A percentile compares a stretch with the other conserved stretches of the same genome.
Conservation (phyloP, 2,888 invertebrate species). For the Pollenia labialis region DNA sequence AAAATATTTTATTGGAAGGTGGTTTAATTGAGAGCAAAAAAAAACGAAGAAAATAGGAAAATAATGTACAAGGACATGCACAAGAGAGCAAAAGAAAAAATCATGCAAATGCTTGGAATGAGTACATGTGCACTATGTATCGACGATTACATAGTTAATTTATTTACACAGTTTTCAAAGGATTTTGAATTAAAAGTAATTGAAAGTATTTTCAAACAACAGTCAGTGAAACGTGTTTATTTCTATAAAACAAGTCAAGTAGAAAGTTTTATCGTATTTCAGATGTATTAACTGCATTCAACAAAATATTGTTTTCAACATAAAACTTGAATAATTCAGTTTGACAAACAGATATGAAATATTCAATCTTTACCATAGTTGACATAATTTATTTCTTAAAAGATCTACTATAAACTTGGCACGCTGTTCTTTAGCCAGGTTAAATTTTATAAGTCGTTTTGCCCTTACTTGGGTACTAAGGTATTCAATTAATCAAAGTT, state of each 20-base stretch:
- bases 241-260: slow-evolving; percentile 33
- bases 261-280: slow-evolving; percentile 21
- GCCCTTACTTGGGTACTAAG: too few relatives aligned
- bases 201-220: slow-evolving; percentile 57
- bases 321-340: too few relatives aligned
- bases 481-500: too few relatives aligned
- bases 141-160: slow-evolving; percentile 49
- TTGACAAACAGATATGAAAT: too few relatives aligned
- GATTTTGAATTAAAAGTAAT: slow-evolving; percentile 54
- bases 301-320: too few relatives aligned
- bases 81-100: background rate
- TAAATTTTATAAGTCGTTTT: too few relatives aligned
- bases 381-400: too few relatives aligned
- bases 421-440: too few relatives aligned
- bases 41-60: slow-evolving; percentile 3
- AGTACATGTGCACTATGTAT: slow-evolving; percentile 5
- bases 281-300: too few relatives aligned
- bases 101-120: slow-evolving; percentile 4
- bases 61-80: background rate
- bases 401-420: too few relatives aligned
- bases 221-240: slow-evolving; percentile 45
- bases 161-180: slow-evolving; percentile 38
- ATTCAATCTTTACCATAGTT: too few relatives aligned
- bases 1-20: slow-evolving; percentile 52
- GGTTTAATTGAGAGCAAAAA: slow-evolving; percentile 26